Percentiles rank a stretch among this genome's conserved stretches.
Evolutionary conservation across 2,888 invertebrate species (phyloP).

Genomic region (Himalopsyche kuldschensis): DNA sequence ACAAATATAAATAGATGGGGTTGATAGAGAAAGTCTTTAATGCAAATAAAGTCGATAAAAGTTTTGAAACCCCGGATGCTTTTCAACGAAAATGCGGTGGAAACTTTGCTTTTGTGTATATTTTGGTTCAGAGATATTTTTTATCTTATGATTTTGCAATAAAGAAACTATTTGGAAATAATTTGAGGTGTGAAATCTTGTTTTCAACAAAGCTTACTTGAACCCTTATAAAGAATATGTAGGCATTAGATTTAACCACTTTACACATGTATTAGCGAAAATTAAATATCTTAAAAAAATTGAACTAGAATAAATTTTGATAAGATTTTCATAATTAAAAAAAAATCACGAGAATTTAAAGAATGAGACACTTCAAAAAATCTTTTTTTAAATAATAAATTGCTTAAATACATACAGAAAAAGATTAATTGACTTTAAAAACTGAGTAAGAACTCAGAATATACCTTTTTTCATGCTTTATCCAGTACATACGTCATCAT

Average conservation of each 20-base stretch:
- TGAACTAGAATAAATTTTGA: too few species aligned
- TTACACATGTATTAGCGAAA: too few species aligned
- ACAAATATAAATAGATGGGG: conserved; percentile 9
- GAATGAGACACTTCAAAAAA: too few species aligned
- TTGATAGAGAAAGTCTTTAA: conserved; percentile 6
- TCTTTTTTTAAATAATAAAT: too few species aligned
- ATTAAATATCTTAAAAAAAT: too few species aligned
- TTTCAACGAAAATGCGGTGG: not conserved
- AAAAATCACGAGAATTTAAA: too few species aligned
- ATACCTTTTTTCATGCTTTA: too few species aligned
- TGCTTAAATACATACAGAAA: too few species aligned
- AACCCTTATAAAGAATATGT: not conserved
- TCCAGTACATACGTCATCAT: too few species aligned
- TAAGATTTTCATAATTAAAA: too few species aligned
- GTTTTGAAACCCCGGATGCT: not conserved
- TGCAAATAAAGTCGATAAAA: not conserved
- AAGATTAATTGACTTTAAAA: too few species aligned
- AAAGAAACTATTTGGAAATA: not conserved
- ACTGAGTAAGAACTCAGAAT: too few species aligned
- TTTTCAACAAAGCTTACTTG: not conserved
- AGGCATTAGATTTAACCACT: not conserved
- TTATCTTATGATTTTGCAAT: not conserved
- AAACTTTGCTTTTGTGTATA: not conserved
- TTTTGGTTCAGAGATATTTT: not conserved
- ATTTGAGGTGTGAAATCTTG: not conserved